Evolutionary conservation across 2,888 invertebrate species (phyloP).

Genomic region (Subacronicta megacephala): DNA sequence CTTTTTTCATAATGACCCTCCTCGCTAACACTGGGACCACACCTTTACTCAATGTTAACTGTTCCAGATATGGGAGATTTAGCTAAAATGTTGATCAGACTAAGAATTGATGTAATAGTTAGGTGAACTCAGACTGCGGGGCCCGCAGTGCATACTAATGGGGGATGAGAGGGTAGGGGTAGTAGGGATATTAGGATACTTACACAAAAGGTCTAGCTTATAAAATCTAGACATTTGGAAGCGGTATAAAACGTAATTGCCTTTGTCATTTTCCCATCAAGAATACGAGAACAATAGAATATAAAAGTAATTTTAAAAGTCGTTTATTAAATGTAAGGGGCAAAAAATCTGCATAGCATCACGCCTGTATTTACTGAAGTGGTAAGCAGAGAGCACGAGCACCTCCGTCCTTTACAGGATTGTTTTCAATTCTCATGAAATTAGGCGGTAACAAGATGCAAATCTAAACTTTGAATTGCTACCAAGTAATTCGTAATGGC

Average conservation of each 20-base stretch:
- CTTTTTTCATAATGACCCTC: no score
- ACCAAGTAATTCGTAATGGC: no score
- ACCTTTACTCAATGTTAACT: slow-evolving; percentile 42
- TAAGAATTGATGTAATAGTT: slow-evolving; percentile 58
- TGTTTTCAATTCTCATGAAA: no score
- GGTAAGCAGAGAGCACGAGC: no score
- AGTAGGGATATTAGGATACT: slow-evolving; percentile 15
- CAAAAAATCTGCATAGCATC: no score
- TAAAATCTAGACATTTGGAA: neutral
- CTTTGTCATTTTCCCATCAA: neutral
- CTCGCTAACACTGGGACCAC: slow-evolving; percentile 1
- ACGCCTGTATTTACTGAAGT: no score
- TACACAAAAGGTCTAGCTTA: slow-evolving; percentile 3
- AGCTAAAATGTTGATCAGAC: slow-evolving; percentile 58
- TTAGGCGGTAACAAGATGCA: no score
- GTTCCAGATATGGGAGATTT: slow-evolving; percentile 55
- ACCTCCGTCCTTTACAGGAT: no score
- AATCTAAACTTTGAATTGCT: no score
- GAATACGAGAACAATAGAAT: neutral
- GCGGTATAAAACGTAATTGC: neutral
- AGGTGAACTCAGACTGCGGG: slow-evolving; percentile 33
- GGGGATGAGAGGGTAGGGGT: neutral
- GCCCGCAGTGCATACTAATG: slow-evolving; percentile 47
- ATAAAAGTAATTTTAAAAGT: no score
- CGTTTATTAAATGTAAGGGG: no score